Base-by-base conservation (phyloP, 2,888 invertebrate species). In the Druceiella hillmani region DNA sequence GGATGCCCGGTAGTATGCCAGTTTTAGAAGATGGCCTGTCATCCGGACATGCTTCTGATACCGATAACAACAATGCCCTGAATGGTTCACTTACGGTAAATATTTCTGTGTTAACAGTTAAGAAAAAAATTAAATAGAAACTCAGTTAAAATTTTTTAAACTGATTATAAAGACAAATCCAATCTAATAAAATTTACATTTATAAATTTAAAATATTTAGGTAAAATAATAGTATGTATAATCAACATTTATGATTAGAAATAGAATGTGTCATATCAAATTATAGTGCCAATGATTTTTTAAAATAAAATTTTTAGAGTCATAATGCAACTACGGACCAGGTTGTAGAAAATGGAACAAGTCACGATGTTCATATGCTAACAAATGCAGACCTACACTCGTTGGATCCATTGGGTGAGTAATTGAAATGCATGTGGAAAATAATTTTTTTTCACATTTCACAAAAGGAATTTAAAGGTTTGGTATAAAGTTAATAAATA, bases 11-110 rank as follows among this genome's bases (percentile, higher is more conserved):
- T 81, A 36, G 40, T 52, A 87, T 95, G 86, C 95, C 95, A 1
- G 84, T 91, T 10, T 78, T 95, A 28, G 93, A 94, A 59, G 95
- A 95, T 62, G 94, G 93, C 0, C 70, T 95, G 39, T 93, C 93
- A 2, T 93, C 93, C 22, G 93, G 93, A 2, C 93, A 93, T 58
- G 90, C 85, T 2, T 92, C 92, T 45, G 94, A 94, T 57, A 87
- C 83, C 0, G 94, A 94, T 66, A 89, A 89, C 59, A 88, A 89
- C 57, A 89, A 88, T 62, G 83, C n/a, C 80, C 12, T 79, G 80
- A n/a, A 76, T 79, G 32, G 68, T 74, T 64, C 56, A n/a, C n/a
- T n/a, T n/a, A n/a, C n/a, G n/a, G n/a, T n/a, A n/a, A n/a, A n/a
- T n/a, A n/a, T n/a, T n/a, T n/a, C n/a, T n/a, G n/a, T n/a, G n/a